Base-by-base conservation (phyloP, 2,113 vertebrate species). In the Brienomyrus longianalis region DNA sequence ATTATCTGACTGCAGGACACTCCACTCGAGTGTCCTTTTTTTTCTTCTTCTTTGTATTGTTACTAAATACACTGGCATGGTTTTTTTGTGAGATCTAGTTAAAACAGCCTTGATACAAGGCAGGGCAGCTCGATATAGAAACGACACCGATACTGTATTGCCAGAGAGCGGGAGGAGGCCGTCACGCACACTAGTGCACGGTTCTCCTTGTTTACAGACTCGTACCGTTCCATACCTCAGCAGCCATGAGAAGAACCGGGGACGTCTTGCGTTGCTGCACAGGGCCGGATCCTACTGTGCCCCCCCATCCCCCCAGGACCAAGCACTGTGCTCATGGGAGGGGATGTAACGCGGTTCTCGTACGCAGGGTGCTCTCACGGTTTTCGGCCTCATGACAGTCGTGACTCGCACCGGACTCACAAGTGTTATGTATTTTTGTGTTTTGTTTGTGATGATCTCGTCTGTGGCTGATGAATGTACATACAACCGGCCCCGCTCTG, bases 191-290 rank as follows among this genome's bases (percentile, higher is more conserved):
- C 97, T 97, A 43, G 35, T 97, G 97, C 97, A 97, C 97, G 98
- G 97, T 99, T 97, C 98, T 98, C 23, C 56, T 62, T 98, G 98
- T 43, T 80, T 98, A 98, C 98, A 96, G 97, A 97, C 96, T 97
- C 96, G 95, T 96, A 97, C 97, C 98, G 97, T 97, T 97, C 97
- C 97, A 98, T 97, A 98, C 98, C 98, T 98, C 97, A 98, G 94
- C 96, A 94, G 95, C 95, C 96, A 93, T 95, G 95, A 95, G 96
- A 96, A 96, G 97, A 97, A 96, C 95, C 96, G 95, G 96, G 96
- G 95, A 95, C 95, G 94, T 93, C 90, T 94, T 93, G 92, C 93
- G 96, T 97, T 95, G 96, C 95, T 94, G 95, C 95, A 96, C 92
- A 94, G 95, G 95, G 93, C 94, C 95, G 93, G 93, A 93, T n/a